These are phyloP conservation scores for Edolisoma coerulescens DNA, from an alignment of 2,113 vertebrate genomes.

Conservation along the genomic window DNA sequence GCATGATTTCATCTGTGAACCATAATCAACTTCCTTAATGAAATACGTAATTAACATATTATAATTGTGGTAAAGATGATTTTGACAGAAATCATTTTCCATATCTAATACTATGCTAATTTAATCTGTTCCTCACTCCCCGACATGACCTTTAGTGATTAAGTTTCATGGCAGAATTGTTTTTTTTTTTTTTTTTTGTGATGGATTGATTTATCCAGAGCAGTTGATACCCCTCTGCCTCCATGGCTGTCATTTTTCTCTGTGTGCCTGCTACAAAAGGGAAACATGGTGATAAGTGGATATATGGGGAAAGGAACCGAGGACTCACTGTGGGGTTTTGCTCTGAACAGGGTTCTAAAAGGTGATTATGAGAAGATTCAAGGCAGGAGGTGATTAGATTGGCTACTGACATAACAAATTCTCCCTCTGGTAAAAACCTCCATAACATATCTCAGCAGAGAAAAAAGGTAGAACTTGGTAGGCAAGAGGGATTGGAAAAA, in stretches of 20 bases:
- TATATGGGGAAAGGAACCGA: background rate
- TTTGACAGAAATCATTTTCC: constrained; percentile 99
- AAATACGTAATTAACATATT: constrained; percentile 99
- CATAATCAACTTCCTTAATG: constrained; percentile 99
- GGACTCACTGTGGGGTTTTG: background rate
- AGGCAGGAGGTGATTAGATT: background rate
- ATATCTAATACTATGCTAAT: constrained; percentile 99
- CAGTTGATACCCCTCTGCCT: constrained; percentile 71
- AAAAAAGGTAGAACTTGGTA: background rate
- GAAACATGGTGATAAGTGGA: background rate
- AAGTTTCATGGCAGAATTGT: constrained; percentile 93
- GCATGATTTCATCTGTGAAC: constrained; percentile 95
- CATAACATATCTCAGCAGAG: background rate
- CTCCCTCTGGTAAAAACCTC: background rate
- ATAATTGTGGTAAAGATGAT: constrained; percentile 99
- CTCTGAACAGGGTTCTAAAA: background rate
- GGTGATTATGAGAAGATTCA: background rate
- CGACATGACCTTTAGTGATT: constrained; percentile 99
- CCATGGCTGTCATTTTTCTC: constrained; percentile 69
- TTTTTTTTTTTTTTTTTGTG: constrained; percentile 64
- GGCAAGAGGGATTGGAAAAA: background rate
- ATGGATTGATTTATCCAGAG: constrained; percentile 88
- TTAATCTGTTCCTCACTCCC: constrained; percentile 99
- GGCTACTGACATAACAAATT: background rate
- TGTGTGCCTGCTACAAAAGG: background rate